These are phyloP conservation scores for Eidolon dupreanum DNA, from an alignment of 2,797 vertebrate genomes.

Conservation along the genomic window DNA sequence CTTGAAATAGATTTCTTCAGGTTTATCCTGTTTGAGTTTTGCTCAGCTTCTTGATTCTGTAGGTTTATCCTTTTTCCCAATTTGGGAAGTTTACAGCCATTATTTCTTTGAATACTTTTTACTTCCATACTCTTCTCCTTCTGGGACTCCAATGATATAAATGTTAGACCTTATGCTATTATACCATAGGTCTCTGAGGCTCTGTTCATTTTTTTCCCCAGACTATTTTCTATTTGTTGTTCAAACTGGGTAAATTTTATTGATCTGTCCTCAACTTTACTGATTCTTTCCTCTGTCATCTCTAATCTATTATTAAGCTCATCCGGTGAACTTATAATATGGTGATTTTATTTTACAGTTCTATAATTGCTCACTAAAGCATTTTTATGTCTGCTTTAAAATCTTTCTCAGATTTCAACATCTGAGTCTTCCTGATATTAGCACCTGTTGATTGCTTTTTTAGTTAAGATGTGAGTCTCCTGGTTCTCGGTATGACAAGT, in stretches of 20 bases:
- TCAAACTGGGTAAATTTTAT: not conserved
- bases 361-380: not conserved
- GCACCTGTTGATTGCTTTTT: constrained; percentile 15
- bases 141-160: not conserved
- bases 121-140: constrained; percentile 13
- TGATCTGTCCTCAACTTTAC: constrained; percentile 26
- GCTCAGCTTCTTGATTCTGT: constrained; percentile 20
- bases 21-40: constrained; percentile 38
- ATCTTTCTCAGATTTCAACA: constrained; percentile 26
- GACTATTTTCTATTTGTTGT: not conserved
- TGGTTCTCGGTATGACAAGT: not conserved
- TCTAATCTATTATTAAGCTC: constrained; percentile 10
- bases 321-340: not conserved
- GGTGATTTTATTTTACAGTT: constrained; percentile 8
- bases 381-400: constrained; percentile 41
- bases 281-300: constrained; percentile 2
- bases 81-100: not conserved
- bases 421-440: not conserved
- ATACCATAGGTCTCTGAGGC: not conserved
- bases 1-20: not conserved
- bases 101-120: constrained; percentile 35
- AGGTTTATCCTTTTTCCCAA: constrained; percentile 40
- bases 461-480: not conserved
- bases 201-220: not conserved
- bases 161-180: constrained; percentile 29